These are phyloP conservation scores for Ophonus ardosiacus DNA, from an alignment of 2,888 invertebrate species.

Conservation along the genomic window DNA sequence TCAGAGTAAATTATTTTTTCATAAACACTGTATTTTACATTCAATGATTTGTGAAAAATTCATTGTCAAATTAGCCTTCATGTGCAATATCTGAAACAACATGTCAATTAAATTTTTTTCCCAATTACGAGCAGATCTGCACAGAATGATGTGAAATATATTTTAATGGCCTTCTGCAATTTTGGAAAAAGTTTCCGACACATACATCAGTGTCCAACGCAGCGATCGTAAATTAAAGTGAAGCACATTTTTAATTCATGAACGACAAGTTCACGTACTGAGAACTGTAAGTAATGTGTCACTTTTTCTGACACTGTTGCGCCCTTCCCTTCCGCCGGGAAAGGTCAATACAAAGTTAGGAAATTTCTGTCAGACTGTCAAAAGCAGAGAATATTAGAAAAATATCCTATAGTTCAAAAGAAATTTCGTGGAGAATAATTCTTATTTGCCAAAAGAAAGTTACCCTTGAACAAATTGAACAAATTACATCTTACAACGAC, in stretches of 20 bases:
- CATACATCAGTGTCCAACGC: neutral
- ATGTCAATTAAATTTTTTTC: no score
- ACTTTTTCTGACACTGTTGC: neutral
- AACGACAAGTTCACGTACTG: neutral
- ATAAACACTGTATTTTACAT: no score
- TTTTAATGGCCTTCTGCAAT: neutral
- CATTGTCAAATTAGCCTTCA: no score
- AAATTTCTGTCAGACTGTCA: neutral
- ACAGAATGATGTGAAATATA: no score
- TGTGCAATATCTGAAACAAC: no score
- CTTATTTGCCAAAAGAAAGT: conserved; percentile 9
- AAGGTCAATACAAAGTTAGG: neutral
- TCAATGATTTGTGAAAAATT: no score
- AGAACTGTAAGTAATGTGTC: neutral
- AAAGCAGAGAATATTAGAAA: conserved; percentile 1
- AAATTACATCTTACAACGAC: neutral
- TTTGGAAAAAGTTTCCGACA: neutral
- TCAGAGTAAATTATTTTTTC: no score
- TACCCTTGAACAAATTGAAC: conserved; percentile 13
- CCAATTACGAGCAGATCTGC: no score
- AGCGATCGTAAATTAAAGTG: neutral
- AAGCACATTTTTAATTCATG: neutral
- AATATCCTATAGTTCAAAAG: neutral
- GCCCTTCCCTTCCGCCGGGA: neutral
- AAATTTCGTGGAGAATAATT: neutral